These are phyloP conservation scores for Strigops habroptila DNA, from an alignment of 2,113 vertebrate species.

Conservation along the genomic window DNA sequence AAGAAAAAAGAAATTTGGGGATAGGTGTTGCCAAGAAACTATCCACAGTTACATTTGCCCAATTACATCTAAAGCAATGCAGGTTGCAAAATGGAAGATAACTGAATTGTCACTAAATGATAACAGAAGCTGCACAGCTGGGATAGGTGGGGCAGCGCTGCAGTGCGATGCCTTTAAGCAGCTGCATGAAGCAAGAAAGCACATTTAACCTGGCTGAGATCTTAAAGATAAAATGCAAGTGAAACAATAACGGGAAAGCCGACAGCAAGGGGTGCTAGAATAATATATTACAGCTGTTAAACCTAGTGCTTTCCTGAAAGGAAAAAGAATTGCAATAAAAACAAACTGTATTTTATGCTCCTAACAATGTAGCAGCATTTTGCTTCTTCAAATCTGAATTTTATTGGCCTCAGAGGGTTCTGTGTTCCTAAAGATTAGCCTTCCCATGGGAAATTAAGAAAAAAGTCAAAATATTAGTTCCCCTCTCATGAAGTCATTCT, in stretches of 20 bases:
- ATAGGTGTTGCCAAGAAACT: neutral
- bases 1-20: neutral
- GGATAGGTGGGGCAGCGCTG: neutral
- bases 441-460: constrained; percentile 69
- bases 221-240: constrained; percentile 58
- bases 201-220: constrained; percentile 60
- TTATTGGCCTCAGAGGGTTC: constrained; percentile 71
- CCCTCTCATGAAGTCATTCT: constrained; percentile 66
- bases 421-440: constrained; percentile 76
- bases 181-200: constrained; percentile 51
- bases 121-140: neutral
- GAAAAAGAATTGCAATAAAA: constrained; percentile 76
- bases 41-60: neutral
- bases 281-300: constrained; percentile 71
- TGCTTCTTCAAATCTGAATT: constrained; percentile 49
- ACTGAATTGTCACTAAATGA: neutral
- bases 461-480: constrained; percentile 52
- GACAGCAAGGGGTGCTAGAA: constrained; percentile 66
- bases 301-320: constrained; percentile 79
- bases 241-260: constrained; percentile 83
- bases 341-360: constrained; percentile 68
- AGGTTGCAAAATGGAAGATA: neutral
- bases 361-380: constrained; percentile 73
- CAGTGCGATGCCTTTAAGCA: neutral
- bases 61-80: neutral